Evolutionary conservation across 2,888 invertebrate species (phyloP), one percentile per base, ranked within the genome.

Genomic region (Drosophila kambysellisi): DNA sequence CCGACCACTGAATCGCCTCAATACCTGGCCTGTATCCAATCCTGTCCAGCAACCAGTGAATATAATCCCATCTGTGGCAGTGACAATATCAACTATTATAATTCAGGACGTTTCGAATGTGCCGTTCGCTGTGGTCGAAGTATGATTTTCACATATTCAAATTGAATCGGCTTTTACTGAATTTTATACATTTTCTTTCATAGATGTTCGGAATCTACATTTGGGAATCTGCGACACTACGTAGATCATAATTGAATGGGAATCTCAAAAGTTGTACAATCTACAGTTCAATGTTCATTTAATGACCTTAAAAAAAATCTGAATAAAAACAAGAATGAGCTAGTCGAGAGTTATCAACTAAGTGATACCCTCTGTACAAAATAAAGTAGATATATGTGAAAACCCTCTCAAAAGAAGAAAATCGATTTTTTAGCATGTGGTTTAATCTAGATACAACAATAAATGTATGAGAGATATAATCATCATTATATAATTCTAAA

Each of bases 61-160:
- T 93, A 93, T 52, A 93, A 93, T 83, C 93, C 93, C 2, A 84
- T 93, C 7, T 93, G 93, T 66, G 93, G 93, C 60, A 90, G 83
- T 35, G 92, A 93, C 72, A 77, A 68, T 29, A 64, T 82, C 46
- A 91, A 86, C 70, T 93, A 93, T 75, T 89, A 84, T 43, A 93
- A 93, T 58, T 32, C 50, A 8, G 91, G 83, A 20, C 82, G 84
- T 41, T 83, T 93, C 33, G 51, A 89, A 11, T 93, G 93, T 67
- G 92, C 93, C 25, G 65, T 78, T 17, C 59, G 64, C 6, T 93
- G 93, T 79, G 93, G 93, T 51, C 79, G 77, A 72, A 79, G 93
- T 93, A 68, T 25, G 83, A 91, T 86, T 29, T 9, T 48, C n/a
- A 9, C 12, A 15, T n/a, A 17, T 43, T 35, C 2, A 8, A 43